A percentile compares a stretch with the other conserved stretches of the same genome.
Conservation (phyloP, 2,797 vertebrate species). For the Sebastes itinus region DNA sequence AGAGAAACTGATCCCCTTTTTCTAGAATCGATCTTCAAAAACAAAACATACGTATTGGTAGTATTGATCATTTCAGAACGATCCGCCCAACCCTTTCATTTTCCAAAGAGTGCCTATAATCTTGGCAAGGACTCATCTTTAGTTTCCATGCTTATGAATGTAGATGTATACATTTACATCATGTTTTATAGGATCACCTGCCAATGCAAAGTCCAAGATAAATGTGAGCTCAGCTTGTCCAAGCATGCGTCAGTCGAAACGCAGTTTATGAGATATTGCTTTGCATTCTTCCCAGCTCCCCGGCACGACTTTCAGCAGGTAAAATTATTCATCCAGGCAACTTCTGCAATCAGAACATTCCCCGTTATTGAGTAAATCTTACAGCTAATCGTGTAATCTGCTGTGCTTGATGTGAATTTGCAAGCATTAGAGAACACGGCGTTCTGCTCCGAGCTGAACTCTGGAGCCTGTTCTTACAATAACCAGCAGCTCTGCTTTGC, state of each 20-base stretch:
- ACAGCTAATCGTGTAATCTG: constrained; percentile 18
- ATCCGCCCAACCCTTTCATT: no score
- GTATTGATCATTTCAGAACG: no score
- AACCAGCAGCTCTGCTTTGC: constrained; percentile 12
- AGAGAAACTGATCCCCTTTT: no score
- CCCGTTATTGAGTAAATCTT: constrained; percentile 21
- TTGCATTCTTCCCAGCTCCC: background rate
- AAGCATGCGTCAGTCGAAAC: background rate
- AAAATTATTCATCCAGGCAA: background rate
- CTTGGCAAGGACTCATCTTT: background rate
- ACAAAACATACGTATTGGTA: no score
- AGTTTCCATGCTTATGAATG: constrained; percentile 14
- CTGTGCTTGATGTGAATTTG: constrained; percentile 30
- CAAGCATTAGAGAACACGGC: constrained; percentile 20
- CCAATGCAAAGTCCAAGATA: background rate
- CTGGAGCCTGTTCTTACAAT: constrained; percentile 19
- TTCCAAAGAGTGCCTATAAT: no score
- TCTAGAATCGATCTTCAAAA: no score
- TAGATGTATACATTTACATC: constrained; percentile 14
- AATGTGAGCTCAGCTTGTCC: constrained; percentile 8
- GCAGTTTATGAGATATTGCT: background rate
- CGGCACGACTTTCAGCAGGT: background rate
- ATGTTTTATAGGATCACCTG: background rate
- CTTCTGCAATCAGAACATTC: background rate
- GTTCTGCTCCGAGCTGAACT: constrained; percentile 30